phyloP scores from a whole-genome alignment of 2,888 invertebrate species.

The Acheta domesticus region DNA sequence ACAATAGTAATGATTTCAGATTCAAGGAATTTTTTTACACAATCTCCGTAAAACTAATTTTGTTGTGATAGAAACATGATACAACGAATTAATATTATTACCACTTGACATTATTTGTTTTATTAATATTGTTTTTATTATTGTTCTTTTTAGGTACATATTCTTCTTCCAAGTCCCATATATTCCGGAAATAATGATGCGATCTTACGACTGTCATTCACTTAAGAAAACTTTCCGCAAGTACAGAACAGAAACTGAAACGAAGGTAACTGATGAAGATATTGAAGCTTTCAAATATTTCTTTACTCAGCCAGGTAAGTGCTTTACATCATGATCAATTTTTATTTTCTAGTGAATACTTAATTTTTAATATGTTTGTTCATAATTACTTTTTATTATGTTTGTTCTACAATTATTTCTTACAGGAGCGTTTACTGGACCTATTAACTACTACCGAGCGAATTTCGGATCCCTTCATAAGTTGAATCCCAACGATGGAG shows the following conservation, averaged over 20 bases:
- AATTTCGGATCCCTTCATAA: slow-evolving; percentile 40
- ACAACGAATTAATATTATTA: too few relatives aligned
- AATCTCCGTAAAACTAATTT: too few relatives aligned
- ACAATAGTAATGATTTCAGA: too few relatives aligned
- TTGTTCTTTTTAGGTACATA: slow-evolving; percentile 52
- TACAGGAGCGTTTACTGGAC: slow-evolving; percentile 54
- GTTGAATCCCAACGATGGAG: slow-evolving; percentile 43
- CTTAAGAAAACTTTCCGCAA: slow-evolving; percentile 47
- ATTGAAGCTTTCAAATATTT: slow-evolving; percentile 59
- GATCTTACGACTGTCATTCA: slow-evolving; percentile 48
- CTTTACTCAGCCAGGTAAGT: slow-evolving; percentile 55
- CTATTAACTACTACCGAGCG: slow-evolving; percentile 58
- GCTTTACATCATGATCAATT: not conserved
- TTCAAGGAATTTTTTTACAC: too few relatives aligned
- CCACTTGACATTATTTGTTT: too few relatives aligned
- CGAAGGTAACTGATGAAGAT: slow-evolving; percentile 48
- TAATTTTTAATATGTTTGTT: too few relatives aligned
- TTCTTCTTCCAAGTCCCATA: slow-evolving; percentile 56
- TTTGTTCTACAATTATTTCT: slow-evolving; percentile 34
- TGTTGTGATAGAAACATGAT: too few relatives aligned
- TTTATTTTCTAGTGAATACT: too few relatives aligned
- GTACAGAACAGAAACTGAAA: slow-evolving; percentile 31
- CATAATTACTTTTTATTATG: too few relatives aligned
- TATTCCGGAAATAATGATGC: slow-evolving; percentile 55
- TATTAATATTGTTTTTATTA: too few relatives aligned